phyloP scores from a whole-genome alignment of 2,113 vertebrate genomes.

The Formicarius rufipectus region DNA sequence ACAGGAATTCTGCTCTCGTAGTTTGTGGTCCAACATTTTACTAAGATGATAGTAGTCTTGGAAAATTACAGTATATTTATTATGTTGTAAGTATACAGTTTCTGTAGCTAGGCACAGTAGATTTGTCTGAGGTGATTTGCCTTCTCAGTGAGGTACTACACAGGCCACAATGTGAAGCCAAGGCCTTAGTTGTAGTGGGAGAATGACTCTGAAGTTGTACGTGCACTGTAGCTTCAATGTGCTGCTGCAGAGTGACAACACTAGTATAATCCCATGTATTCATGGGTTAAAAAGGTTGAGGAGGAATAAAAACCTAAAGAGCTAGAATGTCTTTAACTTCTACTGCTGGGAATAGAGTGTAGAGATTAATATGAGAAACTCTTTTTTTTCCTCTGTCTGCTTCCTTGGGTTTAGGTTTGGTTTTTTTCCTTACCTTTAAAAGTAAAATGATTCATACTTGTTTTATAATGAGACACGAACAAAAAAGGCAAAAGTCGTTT shows the following conservation, averaged over 20 bases:
- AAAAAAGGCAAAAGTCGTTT: background rate
- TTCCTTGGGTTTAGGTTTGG: background rate
- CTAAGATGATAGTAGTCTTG: background rate
- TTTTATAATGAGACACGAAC: background rate
- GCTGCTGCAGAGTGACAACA: background rate
- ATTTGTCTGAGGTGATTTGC: background rate
- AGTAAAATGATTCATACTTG: background rate
- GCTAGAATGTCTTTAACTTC: background rate
- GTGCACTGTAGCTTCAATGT: background rate
- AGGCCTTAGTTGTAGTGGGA: background rate
- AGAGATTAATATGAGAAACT: background rate
- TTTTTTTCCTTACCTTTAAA: background rate
- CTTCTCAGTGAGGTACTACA: background rate
- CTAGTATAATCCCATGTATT: background rate
- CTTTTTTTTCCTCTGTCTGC: background rate
- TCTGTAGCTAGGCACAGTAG: background rate
- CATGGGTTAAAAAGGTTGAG: background rate
- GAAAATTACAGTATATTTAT: background rate
- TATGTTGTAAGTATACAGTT: background rate
- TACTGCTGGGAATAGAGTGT: background rate
- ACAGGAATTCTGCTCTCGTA: background rate
- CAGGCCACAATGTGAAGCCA: background rate
- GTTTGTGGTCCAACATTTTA: background rate
- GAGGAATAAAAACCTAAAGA: background rate
- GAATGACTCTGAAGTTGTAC: background rate